Evolutionary conservation across 2,888 invertebrate species (phyloP), one percentile per base, ranked within the genome.

Genomic region (Aricia artaxerxes): DNA sequence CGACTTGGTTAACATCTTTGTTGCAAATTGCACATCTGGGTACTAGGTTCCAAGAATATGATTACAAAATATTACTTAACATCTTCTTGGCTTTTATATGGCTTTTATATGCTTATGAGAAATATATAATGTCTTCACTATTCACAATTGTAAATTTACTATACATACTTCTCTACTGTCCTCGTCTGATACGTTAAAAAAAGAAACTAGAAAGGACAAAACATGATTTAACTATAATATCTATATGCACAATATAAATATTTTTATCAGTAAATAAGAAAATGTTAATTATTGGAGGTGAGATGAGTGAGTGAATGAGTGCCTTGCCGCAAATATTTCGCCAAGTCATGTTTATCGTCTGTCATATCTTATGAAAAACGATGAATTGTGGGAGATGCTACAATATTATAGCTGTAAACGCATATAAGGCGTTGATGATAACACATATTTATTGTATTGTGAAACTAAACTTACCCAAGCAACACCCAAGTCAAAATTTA

Each of bases 381-480:
- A 49, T 9, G 49, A 49, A 9, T 49, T 49, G 9, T 0, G 49
- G 49, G 49, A 11, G 49, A 49, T 49, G 49, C 49, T 49, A 7
- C 9, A 49, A 9, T 6, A 49, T 49, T 49, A 44, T 49, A 49
- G 49, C 9, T 49, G 49, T 57, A 16, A 57, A 16, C 16, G 16
- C 16, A 49, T 16, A 16, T 57, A 4, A 57, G 16, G 57, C 24
- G 24, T 24, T 24, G 24, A 1, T 57, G 24, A 57, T 57, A 4
- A 57, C 57, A 64, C 24, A 64, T 64, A 60, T 24, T 61, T 7
- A 61, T 61, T 61, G 61, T 61, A 24, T 73, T 73, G 73, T n/a
- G 73, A 73, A 35, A 73, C 73, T 73, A 40, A 73, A n/a, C 40
- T 73, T 4, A n/a, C 16, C 16, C n/a, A 38, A 73, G 40, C 53